Base-by-base conservation (phyloP, 2,888 invertebrate species). In the Amphipyra berbera region DNA sequence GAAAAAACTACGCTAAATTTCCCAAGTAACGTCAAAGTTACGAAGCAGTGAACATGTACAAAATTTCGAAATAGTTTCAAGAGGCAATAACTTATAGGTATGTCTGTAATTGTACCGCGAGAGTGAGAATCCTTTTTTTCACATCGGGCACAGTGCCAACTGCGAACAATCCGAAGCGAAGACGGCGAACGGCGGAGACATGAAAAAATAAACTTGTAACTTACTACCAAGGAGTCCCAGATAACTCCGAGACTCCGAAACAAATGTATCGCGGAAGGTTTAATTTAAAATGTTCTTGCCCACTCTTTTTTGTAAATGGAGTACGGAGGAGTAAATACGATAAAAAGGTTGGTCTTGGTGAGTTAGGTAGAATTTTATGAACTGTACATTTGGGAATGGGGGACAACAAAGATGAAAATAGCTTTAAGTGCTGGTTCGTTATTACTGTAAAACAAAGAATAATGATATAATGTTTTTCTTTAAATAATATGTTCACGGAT, bases 131-230 rank as follows among this genome's bases (percentile, higher is more conserved):
- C 14, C 49, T 53, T 66, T 64, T 30, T 66, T 68, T 55, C 53
- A 30, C 61, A 50, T 50, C 37, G 61, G 79, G 74, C 71, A 74
- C 33, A 8, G 14, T 68, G 77, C 74, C 80, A 79, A 65, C 56
- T 48, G 13, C 52, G 56, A 50, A 69, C 61, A 61, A 72, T 69
- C 48, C 45, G 61, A 54, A 44, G 47, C 52, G 63, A 67, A 60
- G 61, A 72, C 70, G 35, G 61, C 44, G 61, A 53, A 56, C 57
- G 48, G 55, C 42, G 27, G 52, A 40, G 60, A 54, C 47, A 58
- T 66, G 63, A 79, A 79, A 76, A 79, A 76, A 77, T 77, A 65
- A 64, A 68, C 57, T 46, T 40, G 55, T 65, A 64, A 66, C 55
- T 68, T 60, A 73, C 47, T 40, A 47, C 50, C 44, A 30, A 61